Base-by-base conservation (phyloP, 1,140 invertebrate species). In the Micrasema minimum region DNA sequence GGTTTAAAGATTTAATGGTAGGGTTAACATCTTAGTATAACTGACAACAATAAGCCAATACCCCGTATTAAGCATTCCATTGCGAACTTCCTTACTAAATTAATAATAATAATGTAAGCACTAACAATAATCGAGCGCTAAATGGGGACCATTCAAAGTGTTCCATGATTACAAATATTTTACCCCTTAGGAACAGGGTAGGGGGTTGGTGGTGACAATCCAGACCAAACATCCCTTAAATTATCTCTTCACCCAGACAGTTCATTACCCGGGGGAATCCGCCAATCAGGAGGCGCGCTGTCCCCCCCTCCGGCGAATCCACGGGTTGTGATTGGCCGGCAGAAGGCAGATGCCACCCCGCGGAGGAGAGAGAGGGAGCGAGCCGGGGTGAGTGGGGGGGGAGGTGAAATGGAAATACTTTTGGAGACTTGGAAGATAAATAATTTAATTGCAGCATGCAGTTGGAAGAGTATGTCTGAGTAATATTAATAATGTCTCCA, bases 291-390 rank as follows among this genome's bases (percentile, higher is more conserved):
- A 26, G 22, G 48, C 50, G 61, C 23, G 43, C 16, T 43, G 61
- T 62, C 69, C 69, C 64, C 38, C 64, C 23, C 64, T n/a, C 18
- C n/a, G 9, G 7, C 18, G 50, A n/a, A n/a, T 31, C 10, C 14
- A 12, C 6, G 48, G 45, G 14, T 18, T 22, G 7, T 23, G n/a
- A 71, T 71, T 71, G 69, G 69, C 18, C 48, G 37, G 16, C 48
- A 23, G 43, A 26, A 38, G 12, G 61, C 50, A 65, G 69, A 71
- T 71, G 69, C 46, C 59, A 66, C 48, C 46, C 45, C 46, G 10
- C 41, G 10, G 43, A 31, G 22, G 22, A 14, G 23, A 10, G 14
- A 65, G 69, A 55, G 41, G 62, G 38, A 41, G 38, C 51, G 45
- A 66, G 64, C 12, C 38, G 12, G 16, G 22, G 18, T 7, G 23